Evolutionary conservation across 2,888 invertebrate genomes (phyloP).

Genomic region (Caenorhabditis sp.): DNA sequence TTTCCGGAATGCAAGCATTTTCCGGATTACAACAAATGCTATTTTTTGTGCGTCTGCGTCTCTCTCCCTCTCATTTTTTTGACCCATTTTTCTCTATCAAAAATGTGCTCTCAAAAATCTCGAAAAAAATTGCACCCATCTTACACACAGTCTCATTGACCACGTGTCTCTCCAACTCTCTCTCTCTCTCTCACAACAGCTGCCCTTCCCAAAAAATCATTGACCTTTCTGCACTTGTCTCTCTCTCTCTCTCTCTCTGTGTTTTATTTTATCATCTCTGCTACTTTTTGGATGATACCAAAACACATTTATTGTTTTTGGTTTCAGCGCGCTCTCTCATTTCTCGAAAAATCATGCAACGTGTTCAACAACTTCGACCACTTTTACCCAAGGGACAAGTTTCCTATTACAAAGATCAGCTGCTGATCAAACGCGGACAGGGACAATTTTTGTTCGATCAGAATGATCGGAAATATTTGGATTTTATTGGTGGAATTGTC

Average conservation of each 20-base stretch:
- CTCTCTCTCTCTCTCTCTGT: not conserved
- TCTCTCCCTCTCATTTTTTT: not conserved
- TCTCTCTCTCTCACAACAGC: not conserved
- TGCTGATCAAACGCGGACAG: conserved; percentile 78
- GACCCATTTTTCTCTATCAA: not conserved
- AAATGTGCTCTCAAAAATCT: not conserved
- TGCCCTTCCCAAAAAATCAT: not conserved
- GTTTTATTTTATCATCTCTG: not conserved
- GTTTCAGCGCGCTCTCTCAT: not conserved
- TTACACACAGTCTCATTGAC: not conserved
- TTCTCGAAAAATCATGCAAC: conserved; percentile 58
- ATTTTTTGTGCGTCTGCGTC: too few relatives aligned
- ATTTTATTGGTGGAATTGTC: conserved; percentile 94
- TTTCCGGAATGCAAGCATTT: not conserved
- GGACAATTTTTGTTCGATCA: conserved; percentile 56
- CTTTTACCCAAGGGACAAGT: conserved; percentile 57
- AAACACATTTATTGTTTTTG: too few relatives aligned
- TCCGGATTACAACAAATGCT: too few relatives aligned
- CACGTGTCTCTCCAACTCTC: not conserved
- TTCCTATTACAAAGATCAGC: conserved; percentile 49
- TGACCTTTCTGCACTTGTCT: too few relatives aligned
- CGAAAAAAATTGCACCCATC: not conserved
- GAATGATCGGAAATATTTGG: conserved; percentile 80
- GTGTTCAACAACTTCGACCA: conserved; percentile 53
- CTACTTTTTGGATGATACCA: not conserved